These are phyloP conservation scores for Cydia amplana DNA, from an alignment of 1,140 invertebrate genomes.

Conservation along the genomic window DNA sequence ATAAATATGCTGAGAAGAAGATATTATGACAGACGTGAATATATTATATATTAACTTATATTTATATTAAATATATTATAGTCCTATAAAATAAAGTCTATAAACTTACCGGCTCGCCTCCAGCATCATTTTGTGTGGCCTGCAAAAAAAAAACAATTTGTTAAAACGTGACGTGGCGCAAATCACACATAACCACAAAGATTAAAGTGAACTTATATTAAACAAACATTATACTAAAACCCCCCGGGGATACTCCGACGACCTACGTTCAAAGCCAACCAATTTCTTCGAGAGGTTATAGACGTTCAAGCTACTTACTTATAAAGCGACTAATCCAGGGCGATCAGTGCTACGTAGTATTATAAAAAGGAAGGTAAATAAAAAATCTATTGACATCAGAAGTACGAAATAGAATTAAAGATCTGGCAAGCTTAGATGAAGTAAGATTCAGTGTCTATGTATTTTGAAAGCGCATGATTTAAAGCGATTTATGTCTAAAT, in stretches of 20 bases:
- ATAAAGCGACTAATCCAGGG: background rate
- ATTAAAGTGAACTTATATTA: slow-evolving; percentile 31
- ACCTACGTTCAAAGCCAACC: slow-evolving; percentile 15
- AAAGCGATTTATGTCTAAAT: no score
- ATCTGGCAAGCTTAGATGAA: background rate
- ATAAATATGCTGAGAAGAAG: no score
- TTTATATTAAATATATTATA: no score
- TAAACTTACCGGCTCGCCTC: slow-evolving; percentile 72
- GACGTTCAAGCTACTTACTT: slow-evolving; percentile 14
- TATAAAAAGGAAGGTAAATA: background rate
- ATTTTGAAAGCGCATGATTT: no score
- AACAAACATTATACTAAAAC: slow-evolving; percentile 17
- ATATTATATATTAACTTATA: no score
- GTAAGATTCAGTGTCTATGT: no score
- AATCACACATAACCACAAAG: slow-evolving; percentile 41
- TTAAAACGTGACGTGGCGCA: slow-evolving; percentile 38
- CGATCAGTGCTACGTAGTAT: background rate
- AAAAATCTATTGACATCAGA: background rate
- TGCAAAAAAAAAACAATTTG: slow-evolving; percentile 43
- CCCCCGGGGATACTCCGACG: slow-evolving; percentile 14
- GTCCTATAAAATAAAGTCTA: background rate
- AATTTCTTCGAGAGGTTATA: slow-evolving; percentile 21
- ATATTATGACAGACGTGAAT: no score
- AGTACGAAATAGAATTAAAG: background rate
- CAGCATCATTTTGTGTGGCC: slow-evolving; percentile 78